A percentile compares a stretch with the other conserved stretches of the same genome.
phyloP scores from a whole-genome alignment of 1,140 invertebrate species.

The Neodiprion fabricii region DNA sequence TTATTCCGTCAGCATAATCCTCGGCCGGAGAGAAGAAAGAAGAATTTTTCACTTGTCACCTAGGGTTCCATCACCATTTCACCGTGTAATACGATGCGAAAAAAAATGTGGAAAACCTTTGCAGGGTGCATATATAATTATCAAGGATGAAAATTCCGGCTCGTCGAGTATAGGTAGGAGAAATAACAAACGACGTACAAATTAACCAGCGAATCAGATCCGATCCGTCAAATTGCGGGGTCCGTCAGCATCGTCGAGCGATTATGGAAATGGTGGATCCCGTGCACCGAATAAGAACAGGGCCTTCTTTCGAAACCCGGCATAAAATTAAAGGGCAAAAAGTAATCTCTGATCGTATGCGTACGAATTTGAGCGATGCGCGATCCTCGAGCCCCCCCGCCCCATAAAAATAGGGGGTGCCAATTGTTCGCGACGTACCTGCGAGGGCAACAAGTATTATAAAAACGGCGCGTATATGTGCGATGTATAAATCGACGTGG shows the following conservation, averaged over 20 bases:
- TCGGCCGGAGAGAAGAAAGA: too few species aligned
- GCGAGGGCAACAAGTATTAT: background rate
- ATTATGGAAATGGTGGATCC: too few species aligned
- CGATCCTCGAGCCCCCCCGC: conserved; percentile 19
- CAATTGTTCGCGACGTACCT: background rate
- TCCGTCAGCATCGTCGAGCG: too few species aligned
- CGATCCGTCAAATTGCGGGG: background rate
- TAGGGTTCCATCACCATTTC: too few species aligned
- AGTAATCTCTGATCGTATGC: conserved; percentile 23
- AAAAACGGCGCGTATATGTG: background rate
- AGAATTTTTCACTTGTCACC: too few species aligned
- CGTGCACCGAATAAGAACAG: conserved; percentile 9
- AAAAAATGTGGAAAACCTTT: background rate
- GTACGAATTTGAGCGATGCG: too few species aligned
- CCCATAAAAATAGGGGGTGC: conserved; percentile 22
- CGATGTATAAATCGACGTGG: conserved; percentile 15
- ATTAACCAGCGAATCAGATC: conserved; percentile 28
- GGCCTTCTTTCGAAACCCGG: conserved; percentile 15
- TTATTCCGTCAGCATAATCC: too few species aligned
- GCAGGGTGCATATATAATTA: background rate
- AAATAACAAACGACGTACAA: conserved; percentile 22
- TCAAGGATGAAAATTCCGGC: conserved; percentile 5
- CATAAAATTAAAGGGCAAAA: conserved; percentile 19
- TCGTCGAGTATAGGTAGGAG: too few species aligned
- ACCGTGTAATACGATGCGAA: background rate